phyloP scores from a whole-genome alignment of 2,797 vertebrate genomes.

The Chaetophractus vellerosus region DNA sequence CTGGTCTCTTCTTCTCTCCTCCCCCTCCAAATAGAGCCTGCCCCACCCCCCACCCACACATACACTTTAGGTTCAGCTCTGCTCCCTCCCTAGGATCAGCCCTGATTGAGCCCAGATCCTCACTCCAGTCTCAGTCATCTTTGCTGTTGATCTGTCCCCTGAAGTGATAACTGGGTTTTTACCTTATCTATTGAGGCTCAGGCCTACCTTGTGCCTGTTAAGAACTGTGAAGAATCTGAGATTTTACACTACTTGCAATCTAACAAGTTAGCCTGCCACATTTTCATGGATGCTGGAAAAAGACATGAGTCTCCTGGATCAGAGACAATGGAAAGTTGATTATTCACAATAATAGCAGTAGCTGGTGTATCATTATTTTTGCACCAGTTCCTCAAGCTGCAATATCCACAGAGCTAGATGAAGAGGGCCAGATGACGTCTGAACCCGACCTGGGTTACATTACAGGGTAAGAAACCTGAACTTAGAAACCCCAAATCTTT shows the following conservation, averaged over 20 bases:
- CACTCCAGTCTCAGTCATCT: not conserved
- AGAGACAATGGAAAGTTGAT: not conserved
- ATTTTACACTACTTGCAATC: not conserved
- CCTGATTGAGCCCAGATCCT: not conserved
- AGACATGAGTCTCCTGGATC: not conserved
- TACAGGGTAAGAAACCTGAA: not conserved
- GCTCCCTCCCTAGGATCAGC: not conserved
- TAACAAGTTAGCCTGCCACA: constrained; percentile 7
- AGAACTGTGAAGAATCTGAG: not conserved
- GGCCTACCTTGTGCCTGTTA: not conserved
- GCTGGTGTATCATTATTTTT: not conserved
- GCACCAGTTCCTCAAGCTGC: not conserved
- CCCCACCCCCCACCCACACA: too few species aligned
- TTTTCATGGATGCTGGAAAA: not conserved
- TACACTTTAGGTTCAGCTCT: not conserved
- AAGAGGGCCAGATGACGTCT: not conserved
- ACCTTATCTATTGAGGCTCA: not conserved
- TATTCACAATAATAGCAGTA: not conserved
- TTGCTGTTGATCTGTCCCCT: not conserved
- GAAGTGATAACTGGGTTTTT: too few species aligned
- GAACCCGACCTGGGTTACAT: not conserved
- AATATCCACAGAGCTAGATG: not conserved
- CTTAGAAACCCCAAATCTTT: constrained; percentile 30
- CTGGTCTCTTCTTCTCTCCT: not conserved
- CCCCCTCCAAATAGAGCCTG: not conserved